Conservation (phyloP, 2,113 vertebrate species). For the Mastomys natalensis region DNA sequence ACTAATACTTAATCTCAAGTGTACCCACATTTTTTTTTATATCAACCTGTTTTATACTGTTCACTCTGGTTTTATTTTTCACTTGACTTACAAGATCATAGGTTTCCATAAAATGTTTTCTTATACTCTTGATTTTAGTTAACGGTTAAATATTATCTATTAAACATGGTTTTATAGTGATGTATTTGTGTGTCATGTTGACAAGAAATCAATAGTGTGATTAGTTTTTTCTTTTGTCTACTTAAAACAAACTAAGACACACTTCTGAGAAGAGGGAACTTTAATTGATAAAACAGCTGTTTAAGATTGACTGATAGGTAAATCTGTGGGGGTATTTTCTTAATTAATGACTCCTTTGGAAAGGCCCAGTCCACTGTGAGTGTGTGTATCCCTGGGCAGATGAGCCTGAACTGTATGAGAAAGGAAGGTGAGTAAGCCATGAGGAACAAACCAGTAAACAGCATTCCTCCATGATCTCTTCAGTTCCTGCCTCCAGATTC, state of each 20-base stretch:
- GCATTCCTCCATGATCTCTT: neutral
- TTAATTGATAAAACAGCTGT: neutral
- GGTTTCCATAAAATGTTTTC: neutral
- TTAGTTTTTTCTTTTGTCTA: neutral
- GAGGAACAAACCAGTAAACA: neutral
- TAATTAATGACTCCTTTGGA: neutral
- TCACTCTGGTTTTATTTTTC: neutral
- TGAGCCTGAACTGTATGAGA: neutral
- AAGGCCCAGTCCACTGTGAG: neutral
- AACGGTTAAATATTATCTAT: neutral
- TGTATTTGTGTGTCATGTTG: neutral
- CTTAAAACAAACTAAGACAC: neutral
- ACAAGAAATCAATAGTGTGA: neutral
- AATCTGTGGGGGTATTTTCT: neutral
- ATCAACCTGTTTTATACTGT: neutral
- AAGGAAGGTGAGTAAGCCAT: neutral
- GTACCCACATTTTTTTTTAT: neutral
- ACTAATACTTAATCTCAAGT: neutral
- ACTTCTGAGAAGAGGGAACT: neutral
- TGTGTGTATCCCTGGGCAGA: neutral
- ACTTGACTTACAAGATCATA: neutral
- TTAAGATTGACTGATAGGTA: neutral
- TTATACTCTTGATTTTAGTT: neutral
- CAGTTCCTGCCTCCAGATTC: too few relatives aligned
- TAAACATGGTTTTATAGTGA: neutral